Conservation (phyloP, 2,888 invertebrate genomes). For the Smittia sp. region DNA sequence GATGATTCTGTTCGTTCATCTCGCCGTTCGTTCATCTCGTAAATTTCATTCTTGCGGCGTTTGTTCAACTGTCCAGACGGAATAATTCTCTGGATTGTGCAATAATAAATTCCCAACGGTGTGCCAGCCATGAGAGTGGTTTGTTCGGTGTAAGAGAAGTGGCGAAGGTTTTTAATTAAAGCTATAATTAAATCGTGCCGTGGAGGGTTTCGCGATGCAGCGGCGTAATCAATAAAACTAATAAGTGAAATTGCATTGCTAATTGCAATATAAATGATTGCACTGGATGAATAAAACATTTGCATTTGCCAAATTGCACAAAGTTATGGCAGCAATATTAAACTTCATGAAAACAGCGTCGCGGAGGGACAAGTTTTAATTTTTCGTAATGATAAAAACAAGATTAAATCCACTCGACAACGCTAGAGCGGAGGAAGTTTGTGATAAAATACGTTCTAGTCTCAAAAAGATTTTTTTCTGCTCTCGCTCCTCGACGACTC, state of each 20-base stretch:
- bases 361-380: neutral
- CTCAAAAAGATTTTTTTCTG: neutral
- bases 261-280: neutral
- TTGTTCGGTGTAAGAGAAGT: neutral
- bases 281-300: neutral
- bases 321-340: neutral
- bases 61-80: neutral
- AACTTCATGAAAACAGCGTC: neutral
- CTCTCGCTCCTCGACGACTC: neutral
- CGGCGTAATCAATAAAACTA: neutral
- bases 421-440: neutral
- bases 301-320: neutral
- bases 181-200: neutral
- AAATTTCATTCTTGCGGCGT: conserved; percentile 13
- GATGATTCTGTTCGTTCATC: neutral
- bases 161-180: neutral
- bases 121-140: neutral
- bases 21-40: neutral
- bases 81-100: neutral
- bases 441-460: conserved; percentile 6
- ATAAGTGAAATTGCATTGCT: conserved; percentile 8
- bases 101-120: neutral
- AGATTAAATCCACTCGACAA: neutral
- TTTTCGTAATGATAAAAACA: neutral
- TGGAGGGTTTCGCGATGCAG: neutral